phyloP scores from a whole-genome alignment of 2,797 vertebrate species.

The Ibycter americanus region DNA sequence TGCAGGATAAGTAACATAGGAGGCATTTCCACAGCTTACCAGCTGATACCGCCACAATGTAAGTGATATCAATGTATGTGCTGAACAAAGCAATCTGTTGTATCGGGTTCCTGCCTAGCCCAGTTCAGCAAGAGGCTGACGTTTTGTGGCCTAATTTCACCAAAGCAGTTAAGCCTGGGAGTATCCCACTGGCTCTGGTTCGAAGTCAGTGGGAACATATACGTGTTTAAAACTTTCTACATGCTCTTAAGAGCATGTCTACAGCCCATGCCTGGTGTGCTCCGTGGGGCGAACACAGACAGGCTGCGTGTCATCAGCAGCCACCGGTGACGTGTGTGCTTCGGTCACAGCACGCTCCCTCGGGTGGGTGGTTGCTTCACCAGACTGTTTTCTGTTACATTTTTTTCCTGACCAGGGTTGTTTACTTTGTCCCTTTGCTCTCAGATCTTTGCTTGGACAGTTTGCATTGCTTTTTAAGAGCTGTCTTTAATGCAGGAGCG shows the following conservation, averaged over 20 bases:
- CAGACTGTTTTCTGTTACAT: not conserved
- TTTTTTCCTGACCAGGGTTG: not conserved
- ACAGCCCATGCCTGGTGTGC: not conserved
- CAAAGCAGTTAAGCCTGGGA: not conserved
- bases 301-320: not conserved
- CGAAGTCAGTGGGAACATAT: not conserved
- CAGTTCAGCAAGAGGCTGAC: not conserved
- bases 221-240: not conserved
- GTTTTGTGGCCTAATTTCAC: not conserved
- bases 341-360: not conserved
- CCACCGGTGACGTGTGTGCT: not conserved
- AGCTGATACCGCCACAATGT: not conserved
- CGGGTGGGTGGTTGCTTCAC: not conserved
- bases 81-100: slow-evolving; percentile 35
- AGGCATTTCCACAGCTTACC: not conserved
- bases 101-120: not conserved
- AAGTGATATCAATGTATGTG: not conserved
- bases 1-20: not conserved
- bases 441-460: not conserved
- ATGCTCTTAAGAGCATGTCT: accelerated
- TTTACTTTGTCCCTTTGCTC: not conserved
- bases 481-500: not conserved
- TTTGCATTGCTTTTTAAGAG: not conserved
- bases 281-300: not conserved
- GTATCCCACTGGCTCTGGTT: not conserved